phyloP scores from a whole-genome alignment of 2,888 invertebrate species.

The Drosophila ustulata region DNA sequence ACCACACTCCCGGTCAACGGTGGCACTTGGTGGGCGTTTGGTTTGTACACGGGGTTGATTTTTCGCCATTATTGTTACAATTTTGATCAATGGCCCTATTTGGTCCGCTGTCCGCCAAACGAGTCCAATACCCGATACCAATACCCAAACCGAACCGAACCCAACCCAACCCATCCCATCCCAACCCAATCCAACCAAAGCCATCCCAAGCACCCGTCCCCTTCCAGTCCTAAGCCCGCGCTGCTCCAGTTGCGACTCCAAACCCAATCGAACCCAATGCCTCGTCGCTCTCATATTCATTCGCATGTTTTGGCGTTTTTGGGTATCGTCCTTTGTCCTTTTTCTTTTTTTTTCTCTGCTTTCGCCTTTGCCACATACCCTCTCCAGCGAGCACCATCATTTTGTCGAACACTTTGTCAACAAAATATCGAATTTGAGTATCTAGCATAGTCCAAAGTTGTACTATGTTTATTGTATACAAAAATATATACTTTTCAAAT shows the following conservation, averaged over 20 bases:
- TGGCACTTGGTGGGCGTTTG: slow-evolving; percentile 47
- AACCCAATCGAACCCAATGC: slow-evolving; percentile 24
- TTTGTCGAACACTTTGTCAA: neutral
- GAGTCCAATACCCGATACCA: slow-evolving; percentile 42
- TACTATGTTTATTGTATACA: too few species aligned
- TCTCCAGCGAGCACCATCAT: slow-evolving; percentile 1
- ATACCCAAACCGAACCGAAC: neutral
- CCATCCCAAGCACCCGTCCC: neutral
- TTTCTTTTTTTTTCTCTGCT: slow-evolving; percentile 25
- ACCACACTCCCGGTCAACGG: slow-evolving; percentile 19
- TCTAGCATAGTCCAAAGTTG: too few species aligned
- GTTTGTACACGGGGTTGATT: slow-evolving; percentile 68
- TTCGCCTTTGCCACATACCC: slow-evolving; percentile 21
- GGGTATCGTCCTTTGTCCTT: slow-evolving; percentile 44
- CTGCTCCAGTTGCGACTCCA: neutral
- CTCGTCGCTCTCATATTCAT: slow-evolving; percentile 60
- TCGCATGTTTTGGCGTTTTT: slow-evolving; percentile 57
- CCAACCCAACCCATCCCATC: neutral
- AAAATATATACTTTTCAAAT: too few species aligned
- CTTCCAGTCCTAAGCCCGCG: neutral
- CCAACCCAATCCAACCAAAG: neutral
- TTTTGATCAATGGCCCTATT: slow-evolving; percentile 82
- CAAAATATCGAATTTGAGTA: neutral
- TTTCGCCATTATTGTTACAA: slow-evolving; percentile 83
- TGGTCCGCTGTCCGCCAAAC: slow-evolving; percentile 62